These are phyloP conservation scores for Polyergus mexicanus DNA, from an alignment of 1,140 invertebrate genomes.

Conservation along the genomic window DNA sequence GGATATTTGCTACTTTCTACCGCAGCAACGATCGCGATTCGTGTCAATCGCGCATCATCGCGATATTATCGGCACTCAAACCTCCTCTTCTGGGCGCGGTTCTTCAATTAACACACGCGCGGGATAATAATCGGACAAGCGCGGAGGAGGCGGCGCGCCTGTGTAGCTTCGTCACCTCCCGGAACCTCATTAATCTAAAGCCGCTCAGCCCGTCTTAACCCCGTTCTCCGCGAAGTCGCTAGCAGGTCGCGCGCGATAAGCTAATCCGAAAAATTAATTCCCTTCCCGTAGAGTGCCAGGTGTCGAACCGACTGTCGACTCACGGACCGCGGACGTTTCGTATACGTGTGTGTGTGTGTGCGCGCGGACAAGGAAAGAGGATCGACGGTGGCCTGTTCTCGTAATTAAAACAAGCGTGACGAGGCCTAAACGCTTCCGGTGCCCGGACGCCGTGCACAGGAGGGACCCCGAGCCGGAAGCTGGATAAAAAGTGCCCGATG, in stretches of 20 bases:
- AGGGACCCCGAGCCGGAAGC: slow-evolving; percentile 79
- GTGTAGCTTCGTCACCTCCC: slow-evolving; percentile 66
- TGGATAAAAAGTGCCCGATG: slow-evolving; percentile 73
- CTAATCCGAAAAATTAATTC: slow-evolving; percentile 86
- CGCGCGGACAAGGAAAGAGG: slow-evolving; percentile 34
- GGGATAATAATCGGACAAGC: slow-evolving; percentile 51
- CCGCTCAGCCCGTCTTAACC: slow-evolving; percentile 82
- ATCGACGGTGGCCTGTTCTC: slow-evolving; percentile 62
- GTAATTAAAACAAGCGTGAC: slow-evolving; percentile 85
- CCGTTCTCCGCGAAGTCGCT: slow-evolving; percentile 76
- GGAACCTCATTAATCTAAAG: slow-evolving; percentile 82
- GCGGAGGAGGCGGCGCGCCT: slow-evolving; percentile 38
- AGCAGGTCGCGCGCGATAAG: slow-evolving; percentile 82
- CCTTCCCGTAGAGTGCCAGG: slow-evolving; percentile 78
- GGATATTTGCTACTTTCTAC: slow-evolving; percentile 43
- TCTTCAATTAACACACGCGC: slow-evolving; percentile 50
- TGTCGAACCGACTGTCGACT: slow-evolving; percentile 77
- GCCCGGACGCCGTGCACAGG: slow-evolving; percentile 43
- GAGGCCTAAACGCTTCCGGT: slow-evolving; percentile 84
- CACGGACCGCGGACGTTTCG: neutral
- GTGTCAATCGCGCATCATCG: slow-evolving; percentile 49
- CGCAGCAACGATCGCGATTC: slow-evolving; percentile 50
- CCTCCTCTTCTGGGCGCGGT: slow-evolving; percentile 27
- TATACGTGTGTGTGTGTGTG: slow-evolving; percentile 36
- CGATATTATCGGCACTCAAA: slow-evolving; percentile 63